Evolutionary conservation across 2,113 vertebrate genomes (phyloP).

Genomic region (Sitta europaea): DNA sequence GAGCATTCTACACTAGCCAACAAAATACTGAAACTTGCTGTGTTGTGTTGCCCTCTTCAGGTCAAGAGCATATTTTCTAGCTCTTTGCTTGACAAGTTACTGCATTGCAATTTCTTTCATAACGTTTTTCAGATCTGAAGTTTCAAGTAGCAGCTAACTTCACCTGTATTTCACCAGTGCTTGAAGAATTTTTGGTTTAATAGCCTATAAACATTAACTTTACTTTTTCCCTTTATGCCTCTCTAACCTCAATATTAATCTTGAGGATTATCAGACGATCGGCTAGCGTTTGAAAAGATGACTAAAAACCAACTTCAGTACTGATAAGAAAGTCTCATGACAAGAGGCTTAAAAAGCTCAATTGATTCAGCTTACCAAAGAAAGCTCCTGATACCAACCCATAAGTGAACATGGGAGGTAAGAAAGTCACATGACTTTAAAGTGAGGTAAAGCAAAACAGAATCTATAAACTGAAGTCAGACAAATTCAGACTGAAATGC

Average conservation of each 20-base stretch:
- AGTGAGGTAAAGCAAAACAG: not conserved
- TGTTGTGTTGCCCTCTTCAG: constrained; percentile 60
- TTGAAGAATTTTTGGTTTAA: not conserved
- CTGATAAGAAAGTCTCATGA: not conserved
- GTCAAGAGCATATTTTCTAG: not conserved
- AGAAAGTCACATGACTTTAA: not conserved
- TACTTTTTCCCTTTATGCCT: not conserved
- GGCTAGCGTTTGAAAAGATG: not conserved
- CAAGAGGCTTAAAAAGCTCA: not conserved
- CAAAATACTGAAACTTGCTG: not conserved
- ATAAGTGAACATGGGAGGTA: not conserved
- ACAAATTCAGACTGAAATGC: not conserved
- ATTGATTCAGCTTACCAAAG: not conserved
- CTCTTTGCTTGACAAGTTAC: not conserved
- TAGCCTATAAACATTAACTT: not conserved
- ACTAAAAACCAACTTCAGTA: not conserved
- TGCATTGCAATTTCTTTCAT: not conserved
- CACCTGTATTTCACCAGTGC: not conserved
- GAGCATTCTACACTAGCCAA: not conserved
- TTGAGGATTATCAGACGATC: not conserved
- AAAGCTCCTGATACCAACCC: not conserved
- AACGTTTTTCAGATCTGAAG: not conserved
- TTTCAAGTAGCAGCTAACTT: not conserved
- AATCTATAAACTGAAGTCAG: not conserved
- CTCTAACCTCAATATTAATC: not conserved